Evolutionary conservation across 1,140 invertebrate species (phyloP), one percentile per base, ranked within the genome.

Genomic region (Mycetomoellerius zeteki): DNA sequence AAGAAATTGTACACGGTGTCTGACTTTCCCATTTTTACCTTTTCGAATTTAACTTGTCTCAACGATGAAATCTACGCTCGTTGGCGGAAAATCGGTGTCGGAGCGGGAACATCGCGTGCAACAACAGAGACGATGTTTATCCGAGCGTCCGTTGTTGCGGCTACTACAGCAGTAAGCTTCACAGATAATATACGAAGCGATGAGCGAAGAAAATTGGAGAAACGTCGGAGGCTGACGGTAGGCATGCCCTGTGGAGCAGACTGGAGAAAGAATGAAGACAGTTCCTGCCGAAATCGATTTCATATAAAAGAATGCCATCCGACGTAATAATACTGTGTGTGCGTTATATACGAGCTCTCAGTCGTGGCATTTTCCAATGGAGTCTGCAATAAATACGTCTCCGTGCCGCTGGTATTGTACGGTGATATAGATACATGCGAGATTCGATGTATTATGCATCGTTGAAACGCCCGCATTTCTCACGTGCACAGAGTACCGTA

Each of bases 261-360:
- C 27, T 19, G 33, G n/a, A 56, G n/a, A 21, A 84, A 21, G 67
- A 75, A 75, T 50, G 69, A 84, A 50, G 33, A 82, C 24, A 56
- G 21, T 43, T 43, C 12, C 19, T 30, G 33, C 16, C 84, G 86
- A 89, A 89, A 89, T 89, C 88, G 88, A 89, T 89, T 88, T 88
- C 81, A 21, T 85, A 67, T 54, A 77, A 27, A 84, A 77, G 67
- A 87, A 87, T 47, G 73, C 65, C 19, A 58, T 62, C 43, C 67
- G 73, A 67, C n/a, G 73, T 85, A 88, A 89, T 88, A 89, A 89
- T 33, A 52, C 86, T n/a, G 43, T 3, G 71, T 77, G 65, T 6
- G 47, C 27, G 43, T 81, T 81, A 65, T 78, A 58, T 50, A 43
- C 62, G 88, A 67, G 69, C 52, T 8, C 58, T 64, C 62, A 65